These are phyloP conservation scores for Rhinolophus ferrumequinum DNA, from an alignment of 2,113 vertebrate species.

Conservation along the genomic window DNA sequence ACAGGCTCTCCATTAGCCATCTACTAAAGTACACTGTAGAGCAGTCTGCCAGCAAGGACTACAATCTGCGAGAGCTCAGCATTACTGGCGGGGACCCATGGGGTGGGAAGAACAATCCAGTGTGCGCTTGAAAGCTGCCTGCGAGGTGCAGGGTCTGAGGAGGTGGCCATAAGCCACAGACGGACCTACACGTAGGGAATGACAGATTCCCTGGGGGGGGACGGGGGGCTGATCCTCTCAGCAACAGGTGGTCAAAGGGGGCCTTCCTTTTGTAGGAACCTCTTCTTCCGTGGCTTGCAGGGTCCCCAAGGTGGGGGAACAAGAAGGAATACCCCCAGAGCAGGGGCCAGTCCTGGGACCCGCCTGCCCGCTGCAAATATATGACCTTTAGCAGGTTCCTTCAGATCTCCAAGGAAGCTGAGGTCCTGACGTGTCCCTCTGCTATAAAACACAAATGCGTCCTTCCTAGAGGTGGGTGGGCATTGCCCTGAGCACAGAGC, in stretches of 20 bases:
- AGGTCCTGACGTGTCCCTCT: background rate
- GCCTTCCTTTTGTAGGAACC: background rate
- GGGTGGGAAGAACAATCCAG: background rate
- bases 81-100: background rate
- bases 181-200: rapidly evolving
- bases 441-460: background rate
- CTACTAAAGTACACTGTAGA: background rate
- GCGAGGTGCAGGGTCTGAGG: background rate
- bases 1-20: background rate
- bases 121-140: background rate
- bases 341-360: background rate
- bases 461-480: background rate
- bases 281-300: background rate
- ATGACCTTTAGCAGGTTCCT: background rate
- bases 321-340: background rate
- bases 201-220: background rate
- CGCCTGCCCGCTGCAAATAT: background rate
- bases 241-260: background rate
- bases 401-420: background rate
- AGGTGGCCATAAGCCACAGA: background rate
- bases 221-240: background rate
- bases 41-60: constrained; percentile 7
- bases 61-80: background rate
- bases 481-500: background rate
- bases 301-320: background rate